Evolutionary conservation across 1,140 invertebrate species (phyloP), one percentile per base, ranked within the genome.

Genomic region (Nasonia giraulti): DNA sequence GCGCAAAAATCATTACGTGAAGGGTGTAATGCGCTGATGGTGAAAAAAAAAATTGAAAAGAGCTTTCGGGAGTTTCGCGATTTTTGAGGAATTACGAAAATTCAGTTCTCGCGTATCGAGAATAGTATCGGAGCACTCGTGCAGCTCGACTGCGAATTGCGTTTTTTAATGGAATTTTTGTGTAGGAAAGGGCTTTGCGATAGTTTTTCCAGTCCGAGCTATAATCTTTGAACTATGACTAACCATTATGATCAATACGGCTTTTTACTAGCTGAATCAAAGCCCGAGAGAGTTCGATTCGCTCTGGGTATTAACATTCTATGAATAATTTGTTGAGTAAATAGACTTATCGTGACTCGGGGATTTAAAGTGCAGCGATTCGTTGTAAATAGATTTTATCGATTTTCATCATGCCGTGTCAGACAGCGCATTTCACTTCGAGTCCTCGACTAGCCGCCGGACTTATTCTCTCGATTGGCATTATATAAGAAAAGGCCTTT

Each of bases 341-440:
- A 79, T 37, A 66, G 50, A 79, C 14, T 33, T 79, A 66, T 66
- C 55, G 77, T 66, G 55, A 79, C 27, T 62, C 33, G 55, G 5
- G 12, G 31, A 33, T 66, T 79, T n/a, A 66, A 79, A 79, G 27
- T 71, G 44, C n/a, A 55, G n/a, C 69, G 10, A 23, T 23, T n/a
- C 69, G 31, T n/a, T 27, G 75, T 50, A 77, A 77, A 77, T 79
- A 33, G 31, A 79, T 33, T 79, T 79, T 37, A 79, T 79, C 77
- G 77, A 79, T 79, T 66, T 66, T 31, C 33, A 69, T 80, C 55
- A 66, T 27, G 55, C 78, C 62, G 33, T 40, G 50, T 12, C 74
- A 27, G 23, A 62, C 69, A 23, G 40, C 8, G 8, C 8, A 27
- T 37, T 77, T 71, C 10, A 71, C 55, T 20, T 62, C 55, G 55